Conservation (phyloP, 2,113 vertebrate genomes). For the Patagioenas fasciata region DNA sequence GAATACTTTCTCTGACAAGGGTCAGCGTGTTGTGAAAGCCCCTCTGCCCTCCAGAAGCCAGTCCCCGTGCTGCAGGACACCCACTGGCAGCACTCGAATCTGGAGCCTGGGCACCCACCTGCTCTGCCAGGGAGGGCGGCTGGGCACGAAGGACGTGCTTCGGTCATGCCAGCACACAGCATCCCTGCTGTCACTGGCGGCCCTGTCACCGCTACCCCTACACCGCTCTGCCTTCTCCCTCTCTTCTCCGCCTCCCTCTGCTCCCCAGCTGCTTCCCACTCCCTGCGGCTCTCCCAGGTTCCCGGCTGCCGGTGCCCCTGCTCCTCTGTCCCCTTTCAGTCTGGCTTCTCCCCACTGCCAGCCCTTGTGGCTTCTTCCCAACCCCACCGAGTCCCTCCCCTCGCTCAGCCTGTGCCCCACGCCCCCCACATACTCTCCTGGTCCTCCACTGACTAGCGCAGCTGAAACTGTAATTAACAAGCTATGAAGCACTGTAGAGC, state of each 20-base stretch:
- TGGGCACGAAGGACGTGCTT: background rate
- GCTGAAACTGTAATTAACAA: constrained; percentile 55
- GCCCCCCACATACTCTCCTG: background rate
- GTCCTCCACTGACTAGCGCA: background rate
- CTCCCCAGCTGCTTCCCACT: background rate
- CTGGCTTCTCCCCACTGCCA: background rate
- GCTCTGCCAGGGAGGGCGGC: background rate
- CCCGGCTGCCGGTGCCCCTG: fast-evolving
- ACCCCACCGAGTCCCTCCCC: background rate
- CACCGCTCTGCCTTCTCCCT: background rate
- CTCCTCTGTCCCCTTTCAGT: background rate
- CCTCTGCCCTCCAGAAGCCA: background rate
- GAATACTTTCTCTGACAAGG: background rate
- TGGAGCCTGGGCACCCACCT: no score
- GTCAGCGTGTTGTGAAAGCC: background rate
- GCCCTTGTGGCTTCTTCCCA: background rate
- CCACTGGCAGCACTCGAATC: fast-evolving
- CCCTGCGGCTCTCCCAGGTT: background rate
- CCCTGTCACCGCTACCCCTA: background rate
- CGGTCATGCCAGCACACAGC: fast-evolving
- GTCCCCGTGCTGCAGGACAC: no score
- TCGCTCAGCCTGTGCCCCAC: background rate
- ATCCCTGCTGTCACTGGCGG: no score
- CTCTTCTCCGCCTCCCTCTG: background rate
- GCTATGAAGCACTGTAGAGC: constrained; percentile 44